Evolutionary conservation across 2,797 vertebrate species (phyloP).

Genomic region (Peromyscus eremicus): DNA sequence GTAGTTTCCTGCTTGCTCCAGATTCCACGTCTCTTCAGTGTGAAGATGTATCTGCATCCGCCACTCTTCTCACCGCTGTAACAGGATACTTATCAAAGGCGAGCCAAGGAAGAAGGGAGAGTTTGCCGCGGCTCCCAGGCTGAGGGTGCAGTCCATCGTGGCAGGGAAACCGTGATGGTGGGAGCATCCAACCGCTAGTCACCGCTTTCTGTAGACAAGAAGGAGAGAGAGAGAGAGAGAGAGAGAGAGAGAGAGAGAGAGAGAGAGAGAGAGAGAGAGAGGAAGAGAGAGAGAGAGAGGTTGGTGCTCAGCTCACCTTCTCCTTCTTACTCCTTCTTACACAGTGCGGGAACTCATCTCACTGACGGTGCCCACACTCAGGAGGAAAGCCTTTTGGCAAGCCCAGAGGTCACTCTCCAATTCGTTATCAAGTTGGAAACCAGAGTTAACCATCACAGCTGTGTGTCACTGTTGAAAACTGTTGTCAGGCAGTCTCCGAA

Average conservation of each 20-base stretch:
- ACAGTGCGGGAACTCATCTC: not conserved
- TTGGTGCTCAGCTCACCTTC: too few species aligned
- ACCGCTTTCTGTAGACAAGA: not conserved
- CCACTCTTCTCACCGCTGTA: too few species aligned
- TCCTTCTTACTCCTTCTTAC: not conserved
- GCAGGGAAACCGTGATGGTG: not conserved
- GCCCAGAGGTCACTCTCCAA: too few species aligned
- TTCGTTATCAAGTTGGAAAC: not conserved
- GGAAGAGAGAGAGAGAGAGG: not conserved
- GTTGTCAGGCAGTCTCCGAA: not conserved
- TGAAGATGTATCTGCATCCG: not conserved
- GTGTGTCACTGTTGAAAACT: not conserved
- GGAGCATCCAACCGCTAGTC: not conserved
- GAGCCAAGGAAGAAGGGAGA: not conserved
- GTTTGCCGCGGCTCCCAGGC: not conserved
- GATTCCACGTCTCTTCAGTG: not conserved
- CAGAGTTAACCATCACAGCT: not conserved
- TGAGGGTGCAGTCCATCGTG: not conserved
- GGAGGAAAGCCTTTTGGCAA: not conserved
- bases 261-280: too few species aligned
- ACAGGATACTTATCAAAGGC: not conserved
- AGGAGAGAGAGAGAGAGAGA: not conserved
- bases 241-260: too few species aligned
- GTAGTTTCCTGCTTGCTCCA: not conserved
- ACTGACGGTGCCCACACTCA: not conserved